Percentiles rank a stretch among this genome's conserved stretches.
Conservation (phyloP, 2,888 invertebrate genomes). For the Drosophila demipolita region DNA sequence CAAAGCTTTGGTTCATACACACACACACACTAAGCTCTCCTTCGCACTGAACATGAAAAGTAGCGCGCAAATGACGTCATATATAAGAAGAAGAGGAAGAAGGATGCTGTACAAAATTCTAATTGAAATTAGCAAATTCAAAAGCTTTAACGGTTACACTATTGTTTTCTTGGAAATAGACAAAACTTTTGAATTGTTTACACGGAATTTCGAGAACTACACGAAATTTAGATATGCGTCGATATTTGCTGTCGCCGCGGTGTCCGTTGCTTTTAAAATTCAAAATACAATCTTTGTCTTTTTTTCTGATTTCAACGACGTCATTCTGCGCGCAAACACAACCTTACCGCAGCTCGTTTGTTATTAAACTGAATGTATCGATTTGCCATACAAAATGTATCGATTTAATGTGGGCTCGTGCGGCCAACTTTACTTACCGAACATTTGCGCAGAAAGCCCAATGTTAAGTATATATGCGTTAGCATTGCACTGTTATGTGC, state of each 20-base stretch:
- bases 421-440: slow-evolving; percentile 18
- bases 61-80: slow-evolving; percentile 69
- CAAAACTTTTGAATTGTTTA: not conserved
- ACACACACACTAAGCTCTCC: slow-evolving; percentile 22
- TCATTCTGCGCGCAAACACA: slow-evolving; percentile 14
- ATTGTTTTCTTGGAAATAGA: not conserved
- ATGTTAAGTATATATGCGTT: slow-evolving; percentile 1
- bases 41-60: slow-evolving; percentile 42
- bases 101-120: slow-evolving; percentile 60
- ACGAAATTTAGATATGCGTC: slow-evolving; percentile 5
- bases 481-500: not conserved
- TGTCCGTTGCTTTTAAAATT: slow-evolving; percentile 16
- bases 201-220: slow-evolving; percentile 9
- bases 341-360: slow-evolving; percentile 55
- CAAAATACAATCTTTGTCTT: slow-evolving; percentile 20
- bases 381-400: slow-evolving; percentile 23
- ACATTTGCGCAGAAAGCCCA: not conserved
- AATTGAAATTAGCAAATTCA: slow-evolving; percentile 20
- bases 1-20: slow-evolving; percentile 26
- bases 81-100: slow-evolving; percentile 18
- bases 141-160: slow-evolving; percentile 26
- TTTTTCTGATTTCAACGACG: not conserved
- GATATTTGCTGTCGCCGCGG: slow-evolving; percentile 5
- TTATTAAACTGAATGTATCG: slow-evolving; percentile 52
- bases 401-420: slow-evolving; percentile 23